A percentile compares a stretch with the other conserved stretches of the same genome.
phyloP scores from a whole-genome alignment of 2,888 invertebrate genomes.

The Cephus rjabovi region DNA sequence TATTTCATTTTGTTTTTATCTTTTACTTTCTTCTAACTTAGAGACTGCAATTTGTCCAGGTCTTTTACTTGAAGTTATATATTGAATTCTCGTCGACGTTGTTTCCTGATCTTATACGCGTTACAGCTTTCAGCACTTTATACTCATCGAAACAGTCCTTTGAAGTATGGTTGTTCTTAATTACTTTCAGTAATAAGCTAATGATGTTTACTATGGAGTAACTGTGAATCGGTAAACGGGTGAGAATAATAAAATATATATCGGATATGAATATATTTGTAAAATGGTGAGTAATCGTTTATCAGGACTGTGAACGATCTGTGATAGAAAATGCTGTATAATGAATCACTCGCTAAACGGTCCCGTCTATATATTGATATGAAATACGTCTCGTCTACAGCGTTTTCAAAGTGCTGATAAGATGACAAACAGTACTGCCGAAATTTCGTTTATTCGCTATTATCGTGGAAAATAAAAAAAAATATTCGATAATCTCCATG shows the following conservation, averaged over 20 bases:
- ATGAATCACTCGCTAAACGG: not conserved
- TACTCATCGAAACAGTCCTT: not conserved
- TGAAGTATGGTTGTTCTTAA: not conserved
- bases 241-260: not conserved
- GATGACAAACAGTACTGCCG: not conserved
- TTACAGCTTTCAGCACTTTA: not conserved
- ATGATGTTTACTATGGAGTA: not conserved
- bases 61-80: not conserved
- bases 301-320: not conserved
- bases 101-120: not conserved
- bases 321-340: not conserved
- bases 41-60: not conserved
- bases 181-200: not conserved
- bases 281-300: not conserved
- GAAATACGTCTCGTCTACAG: not conserved
- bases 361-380: not conserved
- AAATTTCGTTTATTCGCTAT: not conserved
- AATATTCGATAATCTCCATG: not conserved
- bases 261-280: not conserved
- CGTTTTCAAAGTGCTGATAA: not conserved
- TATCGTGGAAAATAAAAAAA: not conserved
- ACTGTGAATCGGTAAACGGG: not conserved
- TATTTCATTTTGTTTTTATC: not conserved
- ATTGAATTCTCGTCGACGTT: not conserved
- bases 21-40: not conserved